These are phyloP conservation scores for Sphaeridia pumilis DNA, from an alignment of 2,888 invertebrate species.

Conservation along the genomic window DNA sequence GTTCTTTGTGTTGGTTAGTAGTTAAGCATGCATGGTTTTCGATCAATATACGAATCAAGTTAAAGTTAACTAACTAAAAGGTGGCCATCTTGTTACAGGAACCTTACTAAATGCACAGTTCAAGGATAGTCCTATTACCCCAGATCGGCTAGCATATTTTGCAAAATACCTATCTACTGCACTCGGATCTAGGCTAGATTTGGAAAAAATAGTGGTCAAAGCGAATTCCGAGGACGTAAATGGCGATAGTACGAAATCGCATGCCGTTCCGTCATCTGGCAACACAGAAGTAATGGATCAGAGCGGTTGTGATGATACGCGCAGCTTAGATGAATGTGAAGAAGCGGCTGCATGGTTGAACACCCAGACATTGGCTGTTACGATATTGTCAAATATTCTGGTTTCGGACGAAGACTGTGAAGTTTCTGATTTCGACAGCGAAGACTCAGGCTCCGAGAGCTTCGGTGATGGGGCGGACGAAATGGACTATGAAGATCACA, in stretches of 20 bases:
- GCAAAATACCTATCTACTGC: too few relatives aligned
- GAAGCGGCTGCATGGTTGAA: slow-evolving; percentile 43
- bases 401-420: slow-evolving; percentile 49
- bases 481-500: slow-evolving; percentile 30
- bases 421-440: slow-evolving; percentile 41
- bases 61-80: not conserved
- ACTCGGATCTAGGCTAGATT: too few relatives aligned
- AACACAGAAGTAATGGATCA: too few relatives aligned
- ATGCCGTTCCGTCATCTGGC: too few relatives aligned
- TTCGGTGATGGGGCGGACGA: slow-evolving; percentile 38
- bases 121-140: too few relatives aligned
- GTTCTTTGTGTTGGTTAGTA: slow-evolving; percentile 48
- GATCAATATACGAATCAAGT: not conserved
- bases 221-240: too few relatives aligned
- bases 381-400: slow-evolving; percentile 59
- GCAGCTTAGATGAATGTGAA: not conserved
- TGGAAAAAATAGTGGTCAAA: too few relatives aligned
- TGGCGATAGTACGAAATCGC: too few relatives aligned
- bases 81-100: too few relatives aligned
- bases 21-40: not conserved
- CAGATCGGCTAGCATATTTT: too few relatives aligned
- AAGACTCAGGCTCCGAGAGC: slow-evolving; percentile 43
- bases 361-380: slow-evolving; percentile 56
- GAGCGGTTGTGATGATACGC: too few relatives aligned
- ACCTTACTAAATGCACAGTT: too few relatives aligned